Evolutionary conservation across 2,888 invertebrate species (phyloP).

Genomic region (Caradrina clavipalpis): DNA sequence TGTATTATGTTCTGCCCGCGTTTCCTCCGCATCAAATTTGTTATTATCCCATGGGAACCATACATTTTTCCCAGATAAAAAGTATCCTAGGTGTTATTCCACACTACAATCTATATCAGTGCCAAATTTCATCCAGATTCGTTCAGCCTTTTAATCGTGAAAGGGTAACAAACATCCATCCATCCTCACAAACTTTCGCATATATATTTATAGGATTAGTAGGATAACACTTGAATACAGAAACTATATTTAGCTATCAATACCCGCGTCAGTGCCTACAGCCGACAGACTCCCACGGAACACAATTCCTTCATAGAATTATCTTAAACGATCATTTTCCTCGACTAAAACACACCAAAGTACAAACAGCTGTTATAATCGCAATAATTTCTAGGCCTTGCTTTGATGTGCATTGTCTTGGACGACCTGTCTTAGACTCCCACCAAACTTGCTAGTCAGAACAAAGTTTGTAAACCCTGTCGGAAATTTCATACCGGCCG

Average conservation of each 20-base stretch:
- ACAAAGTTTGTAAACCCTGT: constrained; percentile 79
- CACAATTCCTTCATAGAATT: not conserved
- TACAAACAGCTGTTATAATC: constrained; percentile 52
- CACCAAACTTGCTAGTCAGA: constrained; percentile 74
- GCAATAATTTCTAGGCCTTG: constrained; percentile 64
- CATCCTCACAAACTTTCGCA: no score
- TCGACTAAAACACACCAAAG: constrained; percentile 17
- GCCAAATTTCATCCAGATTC: no score
- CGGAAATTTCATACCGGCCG: constrained; percentile 82
- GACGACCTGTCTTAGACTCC: constrained; percentile 69
- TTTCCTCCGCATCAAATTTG: no score
- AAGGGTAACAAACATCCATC: no score
- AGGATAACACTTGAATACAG: no score
- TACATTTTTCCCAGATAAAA: no score
- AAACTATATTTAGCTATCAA: not conserved
- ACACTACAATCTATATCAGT: no score
- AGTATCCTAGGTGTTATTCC: no score
- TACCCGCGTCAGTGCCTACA: not conserved
- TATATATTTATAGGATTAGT: no score
- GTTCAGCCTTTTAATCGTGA: no score
- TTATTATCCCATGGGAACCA: no score
- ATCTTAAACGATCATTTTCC: constrained; percentile 32
- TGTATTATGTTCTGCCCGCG: no score
- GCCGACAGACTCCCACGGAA: not conserved
- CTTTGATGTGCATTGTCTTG: constrained; percentile 77